Base-by-base conservation (phyloP, 2,113 vertebrate species). In the Strix aluco region DNA sequence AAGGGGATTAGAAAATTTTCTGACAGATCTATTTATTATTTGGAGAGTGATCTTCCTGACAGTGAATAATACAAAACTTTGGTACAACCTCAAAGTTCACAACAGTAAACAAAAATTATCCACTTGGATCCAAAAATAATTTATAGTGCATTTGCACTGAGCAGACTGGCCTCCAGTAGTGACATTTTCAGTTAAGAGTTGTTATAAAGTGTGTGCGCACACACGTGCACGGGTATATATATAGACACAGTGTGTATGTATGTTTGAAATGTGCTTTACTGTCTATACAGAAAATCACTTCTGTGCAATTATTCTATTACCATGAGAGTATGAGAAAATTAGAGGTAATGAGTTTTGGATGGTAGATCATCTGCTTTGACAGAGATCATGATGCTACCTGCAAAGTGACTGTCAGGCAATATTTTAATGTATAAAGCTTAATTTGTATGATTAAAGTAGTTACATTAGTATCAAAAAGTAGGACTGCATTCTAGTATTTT, bases 231-330 rank as follows among this genome's bases (percentile, higher is more conserved):
- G 6, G 27, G 8, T 22, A 26, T 10, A 15, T 27, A 3, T 2
- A 38, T 0, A 36, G 23, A 63, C 38, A 55, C 6, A 9, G 27
- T 11, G 13, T 10, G 4, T 5, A 0, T 0, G 2, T 2, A 4
- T 19, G 15, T 44, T 7, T 22, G 36, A 46, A 78, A 32, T 6
- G 13, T 14, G 3, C 47, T 67, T 67, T 10, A 38, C 11, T 36
- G 59, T 1, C 78, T 13, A 5, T 8, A 4, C 5, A 26, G 38
- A 70, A 20, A 78, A 36, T 10, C 16, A 8, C 36, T 29, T 21
- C 52, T 30, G 15, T 18, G 15, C 61, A 47, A 23, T 29, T 25
- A 11, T 58, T n/a, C 36, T 62, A 46, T 3, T 26, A 19, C n/a
- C 40, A 42, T 12, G 10, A 40, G 38, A 83, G 9, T 23, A 49